phyloP scores from a whole-genome alignment of 2,888 invertebrate genomes.

The Fragum sueziense region DNA sequence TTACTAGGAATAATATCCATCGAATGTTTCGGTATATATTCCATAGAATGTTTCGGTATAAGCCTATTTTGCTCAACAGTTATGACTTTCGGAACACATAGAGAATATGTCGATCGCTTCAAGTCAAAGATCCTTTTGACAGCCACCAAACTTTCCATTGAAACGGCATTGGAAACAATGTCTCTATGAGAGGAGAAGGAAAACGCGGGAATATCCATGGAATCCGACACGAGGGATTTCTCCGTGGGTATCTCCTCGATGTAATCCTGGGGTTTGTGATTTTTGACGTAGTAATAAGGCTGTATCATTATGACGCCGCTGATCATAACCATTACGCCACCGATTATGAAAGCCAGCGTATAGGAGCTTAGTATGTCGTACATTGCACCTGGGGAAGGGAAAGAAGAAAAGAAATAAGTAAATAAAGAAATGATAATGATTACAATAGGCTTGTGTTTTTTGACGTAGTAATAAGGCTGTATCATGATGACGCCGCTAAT shows the following conservation, averaged over 20 bases:
- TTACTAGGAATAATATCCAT: not conserved
- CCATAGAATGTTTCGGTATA: not conserved
- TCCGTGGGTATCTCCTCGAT: conserved; percentile 33
- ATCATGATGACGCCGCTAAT: too few species aligned
- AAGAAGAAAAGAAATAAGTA: not conserved
- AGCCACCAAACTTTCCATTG: conserved; percentile 45
- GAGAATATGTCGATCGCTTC: conserved; percentile 29
- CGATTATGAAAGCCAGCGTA: conserved; percentile 55
- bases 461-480: too few species aligned
- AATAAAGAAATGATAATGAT: too few species aligned
- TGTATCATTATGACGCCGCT: conserved; percentile 60
- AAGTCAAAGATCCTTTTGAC: conserved; percentile 31
- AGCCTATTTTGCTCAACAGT: not conserved
- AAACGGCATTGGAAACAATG: conserved; percentile 42
- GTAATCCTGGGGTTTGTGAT: conserved; percentile 21
- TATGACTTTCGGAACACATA: not conserved
- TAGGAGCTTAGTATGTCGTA: conserved; percentile 61
- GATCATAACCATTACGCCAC: conserved; percentile 49
- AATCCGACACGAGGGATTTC: conserved; percentile 33
- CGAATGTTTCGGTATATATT: conserved; percentile 8
- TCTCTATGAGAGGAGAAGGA: conserved; percentile 45
- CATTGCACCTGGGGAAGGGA: conserved; percentile 56
- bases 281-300: conserved; percentile 52
- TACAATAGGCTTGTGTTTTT: too few species aligned
- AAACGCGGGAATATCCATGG: conserved; percentile 33